Base-by-base conservation (phyloP, 2,797 vertebrate species). In the Zenarchopterus dispar region DNA sequence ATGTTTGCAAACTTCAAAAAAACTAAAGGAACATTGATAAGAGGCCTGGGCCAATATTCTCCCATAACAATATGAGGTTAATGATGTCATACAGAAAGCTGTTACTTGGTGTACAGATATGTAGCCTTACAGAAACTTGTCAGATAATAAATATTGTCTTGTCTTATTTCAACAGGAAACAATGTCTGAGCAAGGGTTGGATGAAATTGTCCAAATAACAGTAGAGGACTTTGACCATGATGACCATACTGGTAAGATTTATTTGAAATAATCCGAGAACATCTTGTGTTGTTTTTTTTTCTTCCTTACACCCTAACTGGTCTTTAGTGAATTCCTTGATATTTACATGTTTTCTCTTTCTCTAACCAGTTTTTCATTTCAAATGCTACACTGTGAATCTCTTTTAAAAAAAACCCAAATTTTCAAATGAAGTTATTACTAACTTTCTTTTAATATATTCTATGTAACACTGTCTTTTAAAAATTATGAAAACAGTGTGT, bases 181-280 rank as follows among this genome's bases (percentile, higher is more conserved):
- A 92, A 99, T 99, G 97, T 95, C 97, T 52, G 96, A 96, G 78
- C 95, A 97, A 81, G 97, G 96, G 48, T 80, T 99, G 93, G 94
- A 95, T 63, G 96, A 99, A 56, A 98, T 99, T 75, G 97, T 99
- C 55, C 97, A 99, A 89, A 99, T 99, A 48, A 95, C 97, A 10
- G 97, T 99, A 46, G 97, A 96, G 65, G 97, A 98, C 77, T 90
- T 99, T 84, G 93, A 93, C 70, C 93, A 94, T 2, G 89, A 88
- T 22, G 95, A 94, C 39, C 95, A 94, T 49, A 85, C 95, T 91
- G 96, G 97, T 97, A 93, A 68, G 70, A 59, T 24, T 54, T 13
- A 7, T 55, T 1, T 44, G 8, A 43, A 41, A 16, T 41, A 72
- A 43, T 10, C 16, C 45, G 1, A 41, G 21, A 31, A 43, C 0